A percentile compares a stretch with the other conserved stretches of the same genome.
These are phyloP conservation scores for Caenorhabditis zanzibari DNA, from an alignment of 2,888 invertebrate species.

Conservation along the genomic window DNA sequence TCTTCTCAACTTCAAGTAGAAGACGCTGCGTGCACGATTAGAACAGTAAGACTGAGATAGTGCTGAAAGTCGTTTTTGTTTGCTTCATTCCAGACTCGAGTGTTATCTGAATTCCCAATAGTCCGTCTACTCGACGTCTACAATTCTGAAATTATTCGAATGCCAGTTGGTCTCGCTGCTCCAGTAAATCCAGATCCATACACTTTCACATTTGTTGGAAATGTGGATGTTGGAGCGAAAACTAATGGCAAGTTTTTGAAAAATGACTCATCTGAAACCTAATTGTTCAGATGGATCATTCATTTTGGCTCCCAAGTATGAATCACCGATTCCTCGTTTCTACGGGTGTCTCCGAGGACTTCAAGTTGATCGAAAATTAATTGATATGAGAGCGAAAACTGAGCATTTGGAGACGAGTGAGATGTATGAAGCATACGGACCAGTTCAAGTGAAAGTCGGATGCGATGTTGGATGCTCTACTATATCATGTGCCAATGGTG, in stretches of 20 bases:
- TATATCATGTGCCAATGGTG: constrained; percentile 78
- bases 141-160: constrained; percentile 56
- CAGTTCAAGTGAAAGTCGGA: constrained; percentile 73
- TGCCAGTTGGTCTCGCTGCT: constrained; percentile 50
- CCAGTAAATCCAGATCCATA: constrained; percentile 52
- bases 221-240: constrained; percentile 43
- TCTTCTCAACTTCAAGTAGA: constrained; percentile 60
- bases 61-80: too few relatives aligned
- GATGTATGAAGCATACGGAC: constrained; percentile 41
- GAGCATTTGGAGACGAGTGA: constrained; percentile 39
- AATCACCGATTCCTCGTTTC: constrained; percentile 73
- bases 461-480: constrained; percentile 76
- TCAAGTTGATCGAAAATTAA: constrained; percentile 60
- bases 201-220: constrained; percentile 52
- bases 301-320: constrained; percentile 68
- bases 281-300: constrained; percentile 55
- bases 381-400: constrained; percentile 63
- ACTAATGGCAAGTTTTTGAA: constrained; percentile 33
- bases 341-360: constrained; percentile 80
- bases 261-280: too few relatives aligned
- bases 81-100: constrained; percentile 32
- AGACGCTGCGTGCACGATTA: constrained; percentile 55
- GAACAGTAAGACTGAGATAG: constrained; percentile 47
- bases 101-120: constrained; percentile 41
- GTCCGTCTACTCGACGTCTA: constrained; percentile 34